Conservation (phyloP, 2,113 vertebrate species). For the Syngnathus floridae region DNA sequence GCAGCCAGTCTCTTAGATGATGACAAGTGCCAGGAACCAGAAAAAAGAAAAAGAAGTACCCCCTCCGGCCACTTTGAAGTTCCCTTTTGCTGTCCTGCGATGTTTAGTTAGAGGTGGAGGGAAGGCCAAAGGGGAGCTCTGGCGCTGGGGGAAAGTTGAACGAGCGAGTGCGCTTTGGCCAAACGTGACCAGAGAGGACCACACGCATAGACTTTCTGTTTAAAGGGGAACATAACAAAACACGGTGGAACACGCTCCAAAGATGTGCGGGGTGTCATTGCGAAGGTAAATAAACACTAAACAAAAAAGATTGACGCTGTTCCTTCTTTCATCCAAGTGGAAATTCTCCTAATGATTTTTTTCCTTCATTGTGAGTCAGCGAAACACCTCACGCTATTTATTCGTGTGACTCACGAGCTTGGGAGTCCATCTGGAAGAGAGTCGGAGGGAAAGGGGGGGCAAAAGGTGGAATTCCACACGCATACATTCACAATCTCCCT, state of each 20-base stretch:
- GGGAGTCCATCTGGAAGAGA: constrained; percentile 61
- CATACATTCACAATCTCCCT: background rate
- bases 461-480: constrained; percentile 42
- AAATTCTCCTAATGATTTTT: constrained; percentile 51
- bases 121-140: constrained; percentile 65
- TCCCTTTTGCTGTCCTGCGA: constrained; percentile 69
- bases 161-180: constrained; percentile 53
- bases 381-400: constrained; percentile 55
- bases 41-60: constrained; percentile 66
- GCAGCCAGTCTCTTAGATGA: constrained; percentile 70
- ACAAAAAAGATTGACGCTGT: constrained; percentile 56
- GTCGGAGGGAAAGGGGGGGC: constrained; percentile 6
- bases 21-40: constrained; percentile 69
- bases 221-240: constrained; percentile 69
- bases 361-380: constrained; percentile 56
- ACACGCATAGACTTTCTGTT: constrained; percentile 68
- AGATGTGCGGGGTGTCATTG: constrained; percentile 68
- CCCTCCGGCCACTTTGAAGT: constrained; percentile 73
- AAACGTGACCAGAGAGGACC: constrained; percentile 62
- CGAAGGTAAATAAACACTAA: constrained; percentile 71
- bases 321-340: constrained; percentile 55
- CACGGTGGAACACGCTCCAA: constrained; percentile 64
- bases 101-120: constrained; percentile 68
- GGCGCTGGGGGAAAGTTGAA: constrained; percentile 65
- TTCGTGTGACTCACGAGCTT: constrained; percentile 45